Percentiles rank a stretch among this genome's conserved stretches.
phyloP scores from a whole-genome alignment of 1,140 invertebrate genomes.

The Cardiocondyla obscurior region DNA sequence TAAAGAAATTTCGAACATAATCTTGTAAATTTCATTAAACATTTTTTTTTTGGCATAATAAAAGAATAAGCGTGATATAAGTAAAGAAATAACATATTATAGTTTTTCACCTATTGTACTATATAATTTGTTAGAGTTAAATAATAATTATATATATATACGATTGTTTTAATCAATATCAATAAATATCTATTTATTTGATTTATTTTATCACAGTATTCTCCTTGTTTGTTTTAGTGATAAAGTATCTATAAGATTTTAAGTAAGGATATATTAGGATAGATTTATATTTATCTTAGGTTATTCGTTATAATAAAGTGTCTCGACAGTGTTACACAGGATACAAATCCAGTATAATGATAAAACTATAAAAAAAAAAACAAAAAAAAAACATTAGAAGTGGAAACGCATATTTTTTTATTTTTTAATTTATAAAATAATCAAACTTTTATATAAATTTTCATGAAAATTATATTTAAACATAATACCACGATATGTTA shows the following conservation, averaged over 20 bases:
- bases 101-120: constrained; percentile 36
- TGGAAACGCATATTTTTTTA: constrained; percentile 14
- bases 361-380: no score
- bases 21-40: neutral
- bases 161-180: constrained; percentile 62
- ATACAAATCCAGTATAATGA: neutral
- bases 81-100: constrained; percentile 19
- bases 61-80: neutral
- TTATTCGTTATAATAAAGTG: neutral
- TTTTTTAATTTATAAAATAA: neutral
- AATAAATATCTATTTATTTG: constrained; percentile 71
- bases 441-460: neutral
- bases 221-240: constrained; percentile 11
- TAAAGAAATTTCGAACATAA: neutral
- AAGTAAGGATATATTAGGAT: neutral
- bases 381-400: neutral
- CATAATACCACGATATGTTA: neutral
- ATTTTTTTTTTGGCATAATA: neutral
- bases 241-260: neutral
- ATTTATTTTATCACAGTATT: constrained; percentile 16
- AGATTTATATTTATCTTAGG: constrained; percentile 17
- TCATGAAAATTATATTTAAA: neutral
- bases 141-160: constrained; percentile 31
- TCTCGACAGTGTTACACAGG: neutral
- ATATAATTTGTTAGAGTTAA: constrained; percentile 54